Evolutionary conservation across 2,888 invertebrate genomes (phyloP).

Genomic region (Diachrysia chrysitis): DNA sequence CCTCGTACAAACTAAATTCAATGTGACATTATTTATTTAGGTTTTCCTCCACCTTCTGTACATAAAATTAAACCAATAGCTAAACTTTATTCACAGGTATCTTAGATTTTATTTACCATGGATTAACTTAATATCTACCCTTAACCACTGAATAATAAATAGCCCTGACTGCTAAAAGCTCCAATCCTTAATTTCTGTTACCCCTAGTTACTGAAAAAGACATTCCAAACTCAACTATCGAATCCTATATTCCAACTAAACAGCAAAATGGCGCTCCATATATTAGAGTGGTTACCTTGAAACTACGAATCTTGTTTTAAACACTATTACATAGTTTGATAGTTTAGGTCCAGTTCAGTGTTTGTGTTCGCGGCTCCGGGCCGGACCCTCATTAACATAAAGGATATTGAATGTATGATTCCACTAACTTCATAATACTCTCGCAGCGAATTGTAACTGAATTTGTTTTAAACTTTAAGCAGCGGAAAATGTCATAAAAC

Average conservation of each 20-base stretch:
- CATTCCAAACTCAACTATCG: neutral
- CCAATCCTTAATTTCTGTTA: neutral
- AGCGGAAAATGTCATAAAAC: slow-evolving; percentile 13
- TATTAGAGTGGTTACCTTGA: slow-evolving; percentile 2
- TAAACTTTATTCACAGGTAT: no score
- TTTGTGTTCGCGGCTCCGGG: slow-evolving; percentile 31
- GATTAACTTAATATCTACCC: no score
- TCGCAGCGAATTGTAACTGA: neutral
- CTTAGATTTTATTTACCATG: no score
- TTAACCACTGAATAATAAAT: no score
- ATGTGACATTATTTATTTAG: no score
- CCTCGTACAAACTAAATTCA: no score
- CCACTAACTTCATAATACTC: slow-evolving; percentile 6
- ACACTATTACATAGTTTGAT: slow-evolving; percentile 41
- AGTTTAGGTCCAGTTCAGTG: slow-evolving; percentile 42
- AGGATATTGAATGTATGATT: slow-evolving; percentile 27
- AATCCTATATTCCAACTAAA: neutral
- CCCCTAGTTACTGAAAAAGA: neutral
- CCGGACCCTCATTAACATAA: slow-evolving; percentile 35
- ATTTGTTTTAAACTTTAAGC: neutral
- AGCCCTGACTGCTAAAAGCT: no score
- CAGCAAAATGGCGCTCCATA: neutral
- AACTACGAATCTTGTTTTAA: slow-evolving; percentile 34
- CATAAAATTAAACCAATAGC: no score
- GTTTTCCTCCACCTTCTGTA: no score